Conservation (phyloP, 2,797 vertebrate genomes). For the Gadopsis marmoratus region DNA sequence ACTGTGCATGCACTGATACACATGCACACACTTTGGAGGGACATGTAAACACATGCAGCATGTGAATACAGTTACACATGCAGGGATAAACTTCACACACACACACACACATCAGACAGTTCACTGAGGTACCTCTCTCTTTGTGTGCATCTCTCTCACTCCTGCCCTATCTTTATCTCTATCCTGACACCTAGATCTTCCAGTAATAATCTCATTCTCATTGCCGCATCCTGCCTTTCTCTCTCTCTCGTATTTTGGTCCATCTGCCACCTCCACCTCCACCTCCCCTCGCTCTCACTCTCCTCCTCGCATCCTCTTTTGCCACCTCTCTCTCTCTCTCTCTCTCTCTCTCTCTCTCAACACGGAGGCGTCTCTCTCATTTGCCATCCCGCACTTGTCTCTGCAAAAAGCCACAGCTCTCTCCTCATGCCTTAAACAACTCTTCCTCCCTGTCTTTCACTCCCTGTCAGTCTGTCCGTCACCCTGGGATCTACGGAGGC, state of each 20-base stretch:
- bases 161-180: conserved; percentile 6
- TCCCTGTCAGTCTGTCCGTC: conserved; percentile 69
- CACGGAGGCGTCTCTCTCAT: conserved; percentile 38
- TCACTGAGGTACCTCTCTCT: conserved; percentile 11
- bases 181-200: conserved; percentile 29
- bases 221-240: conserved; percentile 44
- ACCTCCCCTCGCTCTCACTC: conserved; percentile 44
- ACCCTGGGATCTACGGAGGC: conserved; percentile 86
- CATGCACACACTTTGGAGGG: conserved; percentile 8
- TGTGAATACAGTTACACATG: conserved; percentile 8
- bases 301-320: conserved; percentile 47
- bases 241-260: conserved; percentile 44
- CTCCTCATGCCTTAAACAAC: conserved; percentile 45
- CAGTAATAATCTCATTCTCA: conserved; percentile 40
- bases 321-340: conserved; percentile 26
- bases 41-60: conserved; percentile 20
- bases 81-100: conserved; percentile 49
- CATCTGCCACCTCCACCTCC: conserved; percentile 59
- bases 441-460: conserved; percentile 32
- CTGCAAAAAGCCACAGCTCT: background rate
- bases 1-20: conserved; percentile 4
- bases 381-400: conserved; percentile 15
- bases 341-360: conserved; percentile 18
- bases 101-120: conserved; percentile 34
- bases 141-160: conserved; percentile 19